Evolutionary conservation across 2,113 vertebrate species (phyloP).

Genomic region (Pseudorhombus dupliciocellatus): DNA sequence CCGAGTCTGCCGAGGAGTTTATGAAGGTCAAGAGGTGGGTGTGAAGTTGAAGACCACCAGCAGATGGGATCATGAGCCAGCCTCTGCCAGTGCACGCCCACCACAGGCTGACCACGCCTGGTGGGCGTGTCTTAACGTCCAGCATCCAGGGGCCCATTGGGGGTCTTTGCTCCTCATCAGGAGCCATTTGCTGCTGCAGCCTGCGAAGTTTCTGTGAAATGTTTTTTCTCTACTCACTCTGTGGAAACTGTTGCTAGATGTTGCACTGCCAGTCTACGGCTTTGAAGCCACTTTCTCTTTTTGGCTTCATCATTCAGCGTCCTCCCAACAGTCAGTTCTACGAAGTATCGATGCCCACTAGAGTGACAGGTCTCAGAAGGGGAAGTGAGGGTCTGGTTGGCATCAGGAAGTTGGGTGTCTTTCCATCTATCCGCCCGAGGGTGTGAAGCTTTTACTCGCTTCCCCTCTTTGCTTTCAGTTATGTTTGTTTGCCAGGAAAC

Average conservation of each 20-base stretch:
- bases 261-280: neutral
- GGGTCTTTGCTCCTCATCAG: too few relatives aligned
- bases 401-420: conserved; percentile 6
- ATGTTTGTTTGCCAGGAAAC: neutral
- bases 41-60: too few relatives aligned
- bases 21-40: too few relatives aligned
- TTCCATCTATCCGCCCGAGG: neutral
- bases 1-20: conserved; percentile 26
- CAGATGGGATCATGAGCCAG: too few relatives aligned
- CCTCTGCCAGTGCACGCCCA: too few relatives aligned
- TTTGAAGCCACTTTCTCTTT: neutral
- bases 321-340: neutral
- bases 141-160: too few relatives aligned
- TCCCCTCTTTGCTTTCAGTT: neutral
- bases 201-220: too few relatives aligned
- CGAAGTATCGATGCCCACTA: neutral
- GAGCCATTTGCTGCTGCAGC: too few relatives aligned
- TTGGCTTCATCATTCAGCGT: neutral
- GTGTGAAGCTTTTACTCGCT: neutral
- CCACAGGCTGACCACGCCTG: too few relatives aligned
- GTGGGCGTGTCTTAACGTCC: too few relatives aligned
- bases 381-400: neutral
- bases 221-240: neutral
- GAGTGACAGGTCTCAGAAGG: neutral
- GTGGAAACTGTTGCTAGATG: neutral